Conservation (phyloP, 2,113 vertebrate genomes). For the Tapirus terrestris region DNA sequence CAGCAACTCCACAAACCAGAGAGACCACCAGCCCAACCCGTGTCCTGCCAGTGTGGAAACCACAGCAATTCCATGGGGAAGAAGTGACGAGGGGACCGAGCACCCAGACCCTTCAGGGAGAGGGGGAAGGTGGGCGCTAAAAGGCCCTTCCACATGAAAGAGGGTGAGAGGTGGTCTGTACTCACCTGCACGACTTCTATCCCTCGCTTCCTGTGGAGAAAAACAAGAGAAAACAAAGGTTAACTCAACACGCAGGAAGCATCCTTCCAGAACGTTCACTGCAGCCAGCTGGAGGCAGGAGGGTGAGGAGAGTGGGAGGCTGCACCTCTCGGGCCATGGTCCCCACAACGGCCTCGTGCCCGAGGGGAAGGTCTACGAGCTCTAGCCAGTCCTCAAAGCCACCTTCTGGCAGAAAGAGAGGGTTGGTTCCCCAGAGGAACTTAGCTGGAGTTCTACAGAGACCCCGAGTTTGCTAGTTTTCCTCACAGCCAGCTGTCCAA, state of each 20-base stretch:
- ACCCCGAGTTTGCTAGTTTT: not conserved
- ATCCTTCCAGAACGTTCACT: not conserved
- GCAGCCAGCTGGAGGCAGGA: not conserved
- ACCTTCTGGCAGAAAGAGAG: not conserved
- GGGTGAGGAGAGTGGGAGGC: accelerated
- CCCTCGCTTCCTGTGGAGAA: constrained; percentile 94
- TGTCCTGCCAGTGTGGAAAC: not conserved
- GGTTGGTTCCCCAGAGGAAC: not conserved
- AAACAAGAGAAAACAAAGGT: constrained; percentile 73
- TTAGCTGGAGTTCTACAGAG: not conserved
- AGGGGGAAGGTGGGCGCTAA: not conserved
- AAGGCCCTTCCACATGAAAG: not conserved
- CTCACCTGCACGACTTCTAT: constrained; percentile 98
- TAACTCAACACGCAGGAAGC: constrained; percentile 52
- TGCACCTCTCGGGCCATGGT: not conserved
- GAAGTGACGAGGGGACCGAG: too few relatives aligned
- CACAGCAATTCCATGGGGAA: accelerated
- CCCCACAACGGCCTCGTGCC: not conserved
- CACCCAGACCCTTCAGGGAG: not conserved
- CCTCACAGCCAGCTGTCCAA: not conserved
- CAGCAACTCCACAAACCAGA: not conserved
- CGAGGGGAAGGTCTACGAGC: not conserved
- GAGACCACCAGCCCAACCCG: not conserved
- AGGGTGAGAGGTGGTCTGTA: not conserved
- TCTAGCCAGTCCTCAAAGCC: not conserved